A percentile compares a stretch with the other conserved stretches of the same genome.
These are phyloP conservation scores for Sorex maritimensis DNA, from an alignment of 2,797 vertebrate species.

Conservation along the genomic window DNA sequence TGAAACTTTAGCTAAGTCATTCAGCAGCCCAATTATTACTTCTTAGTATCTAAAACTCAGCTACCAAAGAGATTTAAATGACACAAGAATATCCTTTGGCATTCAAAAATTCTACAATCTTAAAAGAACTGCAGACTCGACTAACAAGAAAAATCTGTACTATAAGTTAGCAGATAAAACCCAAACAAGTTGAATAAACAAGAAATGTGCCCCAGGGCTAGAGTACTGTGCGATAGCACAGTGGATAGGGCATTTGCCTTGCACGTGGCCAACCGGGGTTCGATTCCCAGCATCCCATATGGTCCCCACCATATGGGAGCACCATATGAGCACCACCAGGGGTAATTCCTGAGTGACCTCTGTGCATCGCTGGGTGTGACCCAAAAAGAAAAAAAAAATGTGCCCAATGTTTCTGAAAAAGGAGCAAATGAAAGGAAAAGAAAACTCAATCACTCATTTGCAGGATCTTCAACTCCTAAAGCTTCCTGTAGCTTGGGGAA, in stretches of 20 bases:
- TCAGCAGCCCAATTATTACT: conserved; percentile 48
- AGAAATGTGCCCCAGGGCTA: neutral
- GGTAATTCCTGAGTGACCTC: too few species aligned
- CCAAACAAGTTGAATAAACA: neutral
- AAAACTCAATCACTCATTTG: neutral
- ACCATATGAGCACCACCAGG: too few species aligned
- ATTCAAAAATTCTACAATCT: conserved; percentile 43
- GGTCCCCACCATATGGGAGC: too few species aligned
- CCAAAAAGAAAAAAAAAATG: neutral
- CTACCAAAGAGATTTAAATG: conserved; percentile 33
- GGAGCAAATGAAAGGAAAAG: conserved; percentile 25
- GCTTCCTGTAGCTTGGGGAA: neutral
- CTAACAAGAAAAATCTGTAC: conserved; percentile 30
- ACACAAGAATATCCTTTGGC: conserved; percentile 29
- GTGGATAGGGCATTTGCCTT: too few species aligned
- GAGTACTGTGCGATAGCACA: too few species aligned
- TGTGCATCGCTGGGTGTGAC: too few species aligned
- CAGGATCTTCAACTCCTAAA: neutral
- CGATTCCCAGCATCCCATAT: too few species aligned
- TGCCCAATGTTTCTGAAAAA: conserved; percentile 50
- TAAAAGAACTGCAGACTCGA: conserved; percentile 56
- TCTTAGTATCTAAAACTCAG: conserved; percentile 49
- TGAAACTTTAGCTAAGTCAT: conserved; percentile 44
- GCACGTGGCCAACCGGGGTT: too few species aligned
- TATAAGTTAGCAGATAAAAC: conserved; percentile 76